Conservation (phyloP, 64 coral and sea anemone species). For the Actinia tenebrosa region DNA sequence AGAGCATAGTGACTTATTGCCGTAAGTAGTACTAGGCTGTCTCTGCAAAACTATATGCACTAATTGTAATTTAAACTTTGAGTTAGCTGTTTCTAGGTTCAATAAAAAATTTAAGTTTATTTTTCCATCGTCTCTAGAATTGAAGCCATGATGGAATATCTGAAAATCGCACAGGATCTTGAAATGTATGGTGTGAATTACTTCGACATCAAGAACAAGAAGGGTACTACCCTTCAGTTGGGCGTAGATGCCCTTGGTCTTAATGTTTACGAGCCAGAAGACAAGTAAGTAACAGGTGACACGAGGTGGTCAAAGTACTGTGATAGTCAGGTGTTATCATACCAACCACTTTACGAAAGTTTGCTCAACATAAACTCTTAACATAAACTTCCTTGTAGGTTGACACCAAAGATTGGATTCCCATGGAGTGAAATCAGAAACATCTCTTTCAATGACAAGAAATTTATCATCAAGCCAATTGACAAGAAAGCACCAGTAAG, state of each 20-base stretch:
- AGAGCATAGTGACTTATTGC: constrained; percentile 49
- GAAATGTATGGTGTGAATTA: constrained; percentile 97
- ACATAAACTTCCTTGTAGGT: constrained; percentile 26
- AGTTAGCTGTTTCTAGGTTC: too few species aligned
- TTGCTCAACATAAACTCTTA: too few species aligned
- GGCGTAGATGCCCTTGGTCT: constrained; percentile 88
- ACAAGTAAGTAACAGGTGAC: constrained; percentile 76
- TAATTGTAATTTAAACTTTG: too few species aligned
- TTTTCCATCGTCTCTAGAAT: constrained; percentile 29
- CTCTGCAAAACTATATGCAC: too few species aligned
- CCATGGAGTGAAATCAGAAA: constrained; percentile 99
- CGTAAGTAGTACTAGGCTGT: neutral
- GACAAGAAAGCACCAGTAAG: constrained; percentile 97
- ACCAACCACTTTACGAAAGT: too few species aligned
- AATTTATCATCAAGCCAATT: constrained; percentile 92
- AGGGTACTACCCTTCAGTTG: constrained; percentile 58
- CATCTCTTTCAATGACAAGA: constrained; percentile 98
- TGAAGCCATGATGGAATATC: constrained; percentile 83
- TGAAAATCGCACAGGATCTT: constrained; percentile 85
- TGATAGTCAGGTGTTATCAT: too few species aligned
- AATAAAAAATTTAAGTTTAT: neutral
- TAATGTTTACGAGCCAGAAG: constrained; percentile 80
- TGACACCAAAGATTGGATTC: constrained; percentile 97
- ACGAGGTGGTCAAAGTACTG: neutral
- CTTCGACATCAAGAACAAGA: constrained; percentile 97